These are phyloP conservation scores for Heterotis niloticus DNA, from an alignment of 2,113 vertebrate species.

Conservation along the genomic window DNA sequence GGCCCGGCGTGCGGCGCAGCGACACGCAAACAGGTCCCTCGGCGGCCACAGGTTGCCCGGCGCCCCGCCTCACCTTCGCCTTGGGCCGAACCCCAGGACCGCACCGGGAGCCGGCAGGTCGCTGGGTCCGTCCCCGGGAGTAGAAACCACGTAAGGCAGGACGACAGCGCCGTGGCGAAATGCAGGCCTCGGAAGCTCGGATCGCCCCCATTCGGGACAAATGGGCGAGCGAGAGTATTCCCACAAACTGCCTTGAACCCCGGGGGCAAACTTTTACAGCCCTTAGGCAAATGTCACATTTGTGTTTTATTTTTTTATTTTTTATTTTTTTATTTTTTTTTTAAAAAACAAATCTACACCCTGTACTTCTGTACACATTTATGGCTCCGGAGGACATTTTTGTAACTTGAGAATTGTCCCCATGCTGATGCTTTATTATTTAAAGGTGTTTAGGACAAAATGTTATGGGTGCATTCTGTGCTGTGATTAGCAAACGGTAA, in stretches of 20 bases:
- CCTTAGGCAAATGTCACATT: too few species aligned
- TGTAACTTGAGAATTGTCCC: conserved; percentile 36
- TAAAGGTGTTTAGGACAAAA: conserved; percentile 18
- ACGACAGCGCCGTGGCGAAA: conserved; percentile 11
- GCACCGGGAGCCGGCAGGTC: conserved; percentile 48
- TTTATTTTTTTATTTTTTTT: too few species aligned
- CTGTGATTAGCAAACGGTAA: conserved; percentile 74
- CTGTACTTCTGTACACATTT: conserved; percentile 26
- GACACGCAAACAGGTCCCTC: conserved; percentile 34
- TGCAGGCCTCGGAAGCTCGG: conserved; percentile 22
- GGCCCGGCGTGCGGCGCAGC: conserved; percentile 32
- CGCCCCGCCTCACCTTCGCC: conserved; percentile 43
- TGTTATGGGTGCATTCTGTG: conserved; percentile 59
- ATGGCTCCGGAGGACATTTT: conserved; percentile 49
- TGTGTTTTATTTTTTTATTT: too few species aligned
- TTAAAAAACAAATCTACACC: conserved; percentile 33
- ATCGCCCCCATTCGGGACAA: conserved; percentile 38
- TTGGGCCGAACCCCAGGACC: conserved; percentile 50
- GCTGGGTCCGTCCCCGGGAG: conserved; percentile 31
- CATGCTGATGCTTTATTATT: conserved; percentile 18
- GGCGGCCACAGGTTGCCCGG: conserved; percentile 50
- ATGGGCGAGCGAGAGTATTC: conserved; percentile 37
- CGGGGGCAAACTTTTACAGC: too few species aligned
- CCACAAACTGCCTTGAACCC: conserved; percentile 33
- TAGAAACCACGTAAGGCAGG: conserved; percentile 18